These are phyloP conservation scores for Sebastes schlegelii DNA, from an alignment of 2,113 vertebrate genomes.

Conservation along the genomic window DNA sequence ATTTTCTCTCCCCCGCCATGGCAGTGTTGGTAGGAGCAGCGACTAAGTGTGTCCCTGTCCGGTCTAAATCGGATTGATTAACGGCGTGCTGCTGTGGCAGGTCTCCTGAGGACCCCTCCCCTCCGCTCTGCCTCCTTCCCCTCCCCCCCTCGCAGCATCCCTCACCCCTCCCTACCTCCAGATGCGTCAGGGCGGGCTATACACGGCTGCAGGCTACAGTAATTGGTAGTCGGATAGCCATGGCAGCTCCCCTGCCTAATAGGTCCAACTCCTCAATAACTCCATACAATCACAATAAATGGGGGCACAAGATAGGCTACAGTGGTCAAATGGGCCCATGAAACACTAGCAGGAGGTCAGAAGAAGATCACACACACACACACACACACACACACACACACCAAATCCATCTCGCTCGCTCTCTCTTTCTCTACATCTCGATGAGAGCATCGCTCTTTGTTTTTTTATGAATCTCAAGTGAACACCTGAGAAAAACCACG, in stretches of 20 bases:
- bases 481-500: conserved; percentile 51
- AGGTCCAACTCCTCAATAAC: conserved; percentile 82
- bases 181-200: conserved; percentile 59
- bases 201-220: conserved; percentile 72
- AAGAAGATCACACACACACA: conserved; percentile 25
- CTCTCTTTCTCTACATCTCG: conserved; percentile 6
- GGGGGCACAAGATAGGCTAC: conserved; percentile 70
- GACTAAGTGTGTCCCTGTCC: conserved; percentile 84
- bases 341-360: conserved; percentile 73
- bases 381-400: conserved; percentile 38
- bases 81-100: conserved; percentile 78
- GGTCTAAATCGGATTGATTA: conserved; percentile 87
- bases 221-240: conserved; percentile 81
- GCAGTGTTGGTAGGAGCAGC: conserved; percentile 72
- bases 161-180: conserved; percentile 53
- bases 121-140: conserved; percentile 7
- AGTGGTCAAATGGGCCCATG: conserved; percentile 80
- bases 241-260: conserved; percentile 81
- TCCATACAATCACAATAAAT: conserved; percentile 83
- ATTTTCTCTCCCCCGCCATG: conserved; percentile 64
- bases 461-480: conserved; percentile 64
- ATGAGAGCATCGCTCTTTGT: conserved; percentile 25
- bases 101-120: conserved; percentile 75
- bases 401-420: background rate
- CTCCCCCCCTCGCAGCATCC: conserved; percentile 35